These are phyloP conservation scores for Nebria brevicollis DNA, from an alignment of 2,888 invertebrate genomes.

Conservation along the genomic window DNA sequence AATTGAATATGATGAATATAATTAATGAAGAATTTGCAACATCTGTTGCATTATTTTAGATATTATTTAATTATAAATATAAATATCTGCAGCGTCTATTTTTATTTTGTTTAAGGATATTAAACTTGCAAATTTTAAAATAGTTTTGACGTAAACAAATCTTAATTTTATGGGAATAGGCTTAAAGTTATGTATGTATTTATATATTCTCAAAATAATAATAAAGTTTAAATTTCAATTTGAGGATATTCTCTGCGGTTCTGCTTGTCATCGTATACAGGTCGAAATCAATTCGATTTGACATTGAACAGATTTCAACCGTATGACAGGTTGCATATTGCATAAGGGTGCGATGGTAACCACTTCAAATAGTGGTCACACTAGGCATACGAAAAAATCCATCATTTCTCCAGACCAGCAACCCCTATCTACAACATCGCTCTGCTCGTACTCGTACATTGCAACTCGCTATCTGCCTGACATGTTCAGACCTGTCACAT, in stretches of 20 bases:
- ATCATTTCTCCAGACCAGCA: neutral
- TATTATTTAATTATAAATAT: no score
- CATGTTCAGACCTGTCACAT: neutral
- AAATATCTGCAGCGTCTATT: no score
- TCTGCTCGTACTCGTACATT: neutral
- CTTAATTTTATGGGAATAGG: no score
- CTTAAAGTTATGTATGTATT: neutral
- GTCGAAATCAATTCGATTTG: neutral
- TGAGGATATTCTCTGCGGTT: neutral
- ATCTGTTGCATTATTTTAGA: no score
- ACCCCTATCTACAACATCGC: neutral
- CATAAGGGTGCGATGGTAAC: neutral
- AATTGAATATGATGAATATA: no score
- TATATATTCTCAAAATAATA: neutral
- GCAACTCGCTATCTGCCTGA: neutral
- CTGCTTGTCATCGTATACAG: neutral
- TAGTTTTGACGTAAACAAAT: no score
- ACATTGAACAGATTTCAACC: neutral
- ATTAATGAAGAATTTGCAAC: no score
- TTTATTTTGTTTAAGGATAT: no score
- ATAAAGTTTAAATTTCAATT: neutral
- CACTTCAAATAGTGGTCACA: neutral
- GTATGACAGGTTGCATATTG: neutral
- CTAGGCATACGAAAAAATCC: neutral
- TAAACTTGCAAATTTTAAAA: no score